These are phyloP conservation scores for Drosophila lacicola DNA, from an alignment of 2,888 invertebrate genomes.

Conservation along the genomic window DNA sequence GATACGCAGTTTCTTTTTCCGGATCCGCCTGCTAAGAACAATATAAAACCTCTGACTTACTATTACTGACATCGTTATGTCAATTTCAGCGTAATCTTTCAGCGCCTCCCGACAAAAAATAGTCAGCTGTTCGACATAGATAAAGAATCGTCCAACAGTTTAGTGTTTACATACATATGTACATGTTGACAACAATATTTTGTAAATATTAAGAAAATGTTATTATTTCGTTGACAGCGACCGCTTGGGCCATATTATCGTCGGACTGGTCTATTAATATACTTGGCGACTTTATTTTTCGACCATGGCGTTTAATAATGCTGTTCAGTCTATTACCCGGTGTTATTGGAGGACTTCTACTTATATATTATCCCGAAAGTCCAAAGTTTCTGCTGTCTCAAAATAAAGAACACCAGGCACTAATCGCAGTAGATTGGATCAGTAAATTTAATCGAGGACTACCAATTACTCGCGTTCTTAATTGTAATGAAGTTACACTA, in stretches of 20 bases:
- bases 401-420: constrained; percentile 60
- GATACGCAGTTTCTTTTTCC: too few species aligned
- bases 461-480: constrained; percentile 56
- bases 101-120: too few species aligned
- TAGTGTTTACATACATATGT: too few species aligned
- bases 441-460: constrained; percentile 70
- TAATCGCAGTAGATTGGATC: constrained; percentile 74
- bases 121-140: too few species aligned
- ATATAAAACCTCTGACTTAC: too few species aligned
- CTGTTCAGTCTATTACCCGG: constrained; percentile 74
- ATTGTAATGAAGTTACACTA: constrained; percentile 48
- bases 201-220: neutral
- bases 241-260: constrained; percentile 76
- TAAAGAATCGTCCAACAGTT: too few species aligned
- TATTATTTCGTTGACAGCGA: constrained; percentile 48
- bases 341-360: constrained; percentile 65
- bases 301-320: constrained; percentile 80
- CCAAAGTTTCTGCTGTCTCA: constrained; percentile 76
- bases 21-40: too few species aligned
- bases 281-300: constrained; percentile 68
- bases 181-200: neutral
- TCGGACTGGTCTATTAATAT: constrained; percentile 73
- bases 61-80: too few species aligned
- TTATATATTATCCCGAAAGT: constrained; percentile 76
- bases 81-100: too few species aligned